Conservation (phyloP, 1,140 invertebrate species). For the Pentalonia nigronervosa region DNA sequence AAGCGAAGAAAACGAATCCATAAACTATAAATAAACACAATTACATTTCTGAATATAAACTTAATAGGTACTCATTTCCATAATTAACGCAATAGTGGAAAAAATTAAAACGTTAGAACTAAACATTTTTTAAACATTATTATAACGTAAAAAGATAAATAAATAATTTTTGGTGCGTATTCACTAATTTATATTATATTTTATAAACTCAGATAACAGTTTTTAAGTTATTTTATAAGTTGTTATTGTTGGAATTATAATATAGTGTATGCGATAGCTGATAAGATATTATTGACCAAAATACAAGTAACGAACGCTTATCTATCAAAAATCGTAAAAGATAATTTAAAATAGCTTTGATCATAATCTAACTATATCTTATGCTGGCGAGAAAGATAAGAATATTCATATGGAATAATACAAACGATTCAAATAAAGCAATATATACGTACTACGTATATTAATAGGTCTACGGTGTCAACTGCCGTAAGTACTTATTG, state of each 20-base stretch:
- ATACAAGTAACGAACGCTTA: not conserved
- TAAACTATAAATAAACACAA: not conserved
- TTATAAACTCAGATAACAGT: not conserved
- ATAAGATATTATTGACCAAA: not conserved
- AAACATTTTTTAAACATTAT: too few relatives aligned
- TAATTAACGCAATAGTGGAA: too few relatives aligned
- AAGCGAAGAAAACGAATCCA: not conserved
- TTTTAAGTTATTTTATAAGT: not conserved
- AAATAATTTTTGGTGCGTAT: not conserved
- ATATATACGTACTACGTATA: not conserved
- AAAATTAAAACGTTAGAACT: too few relatives aligned
- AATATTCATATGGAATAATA: not conserved
- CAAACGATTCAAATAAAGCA: not conserved
- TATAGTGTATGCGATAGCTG: not conserved
- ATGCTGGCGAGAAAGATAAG: not conserved
- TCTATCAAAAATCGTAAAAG: not conserved
- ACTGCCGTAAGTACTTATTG: not conserved
- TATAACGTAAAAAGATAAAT: too few relatives aligned
- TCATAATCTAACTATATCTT: not conserved
- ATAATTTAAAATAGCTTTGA: not conserved
- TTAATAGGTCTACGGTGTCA: not conserved
- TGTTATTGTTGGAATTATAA: not conserved
- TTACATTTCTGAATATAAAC: not conserved
- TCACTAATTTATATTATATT: not conserved
- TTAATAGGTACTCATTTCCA: too few relatives aligned